These are phyloP conservation scores for Athripsodes cinereus DNA, from an alignment of 2,888 invertebrate species.

Conservation along the genomic window DNA sequence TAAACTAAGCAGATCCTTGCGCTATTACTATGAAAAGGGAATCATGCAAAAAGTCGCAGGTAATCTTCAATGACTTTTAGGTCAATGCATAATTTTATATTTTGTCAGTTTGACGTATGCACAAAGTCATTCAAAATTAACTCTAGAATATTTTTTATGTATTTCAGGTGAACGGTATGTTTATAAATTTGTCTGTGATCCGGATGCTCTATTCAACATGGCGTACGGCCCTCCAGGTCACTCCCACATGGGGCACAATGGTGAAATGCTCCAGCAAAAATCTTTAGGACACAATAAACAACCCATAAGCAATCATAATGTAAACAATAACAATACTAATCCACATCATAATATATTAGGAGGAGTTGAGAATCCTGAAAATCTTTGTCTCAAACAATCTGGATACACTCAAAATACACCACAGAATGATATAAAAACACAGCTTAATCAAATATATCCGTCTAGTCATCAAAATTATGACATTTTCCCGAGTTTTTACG, in stretches of 20 bases:
- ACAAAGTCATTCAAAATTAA: no score
- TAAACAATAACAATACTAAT: neutral
- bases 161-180: conserved; percentile 84
- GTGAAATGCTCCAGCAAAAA: neutral
- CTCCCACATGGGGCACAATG: conserved; percentile 1
- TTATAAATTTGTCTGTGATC: conserved; percentile 95
- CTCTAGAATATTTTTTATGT: no score
- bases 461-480: conserved; percentile 23
- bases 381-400: conserved; percentile 21
- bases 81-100: no score
- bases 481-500: conserved; percentile 21
- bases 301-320: conserved; percentile 1
- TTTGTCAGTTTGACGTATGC: no score
- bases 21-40: conserved; percentile 98
- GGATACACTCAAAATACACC: conserved; percentile 1
- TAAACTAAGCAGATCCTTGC: conserved; percentile 84
- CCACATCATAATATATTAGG: conserved; percentile 24
- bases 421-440: neutral
- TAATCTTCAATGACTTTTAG: no score
- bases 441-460: conserved; percentile 5
- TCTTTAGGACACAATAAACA: neutral
- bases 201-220: conserved; percentile 84
- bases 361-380: conserved; percentile 19
- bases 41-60: conserved; percentile 97
- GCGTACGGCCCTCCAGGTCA: conserved; percentile 48